Evolutionary conservation across 2,888 invertebrate species (phyloP).

Genomic region (Agrochola lychnidis): DNA sequence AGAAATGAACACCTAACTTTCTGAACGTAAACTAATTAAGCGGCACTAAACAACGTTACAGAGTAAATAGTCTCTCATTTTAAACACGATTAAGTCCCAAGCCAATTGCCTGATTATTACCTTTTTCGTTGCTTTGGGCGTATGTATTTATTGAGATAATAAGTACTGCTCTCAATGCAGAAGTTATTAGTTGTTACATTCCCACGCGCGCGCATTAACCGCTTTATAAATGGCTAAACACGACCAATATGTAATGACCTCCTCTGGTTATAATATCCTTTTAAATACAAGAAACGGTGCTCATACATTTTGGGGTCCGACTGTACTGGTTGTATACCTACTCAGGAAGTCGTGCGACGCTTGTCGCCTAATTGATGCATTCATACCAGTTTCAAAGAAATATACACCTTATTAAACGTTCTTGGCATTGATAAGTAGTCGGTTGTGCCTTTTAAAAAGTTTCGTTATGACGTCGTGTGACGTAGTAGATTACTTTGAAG

Average conservation of each 20-base stretch:
- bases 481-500: constrained; percentile 11
- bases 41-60: not conserved
- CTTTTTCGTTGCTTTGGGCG: constrained; percentile 33
- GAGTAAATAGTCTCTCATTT: constrained; percentile 15
- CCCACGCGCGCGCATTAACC: constrained; percentile 66
- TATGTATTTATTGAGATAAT: constrained; percentile 55
- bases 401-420: constrained; percentile 54
- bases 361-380: constrained; percentile 68
- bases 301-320: constrained; percentile 63
- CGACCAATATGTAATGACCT: constrained; percentile 64
- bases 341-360: constrained; percentile 70
- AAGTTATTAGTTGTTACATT: constrained; percentile 66
- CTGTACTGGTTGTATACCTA: constrained; percentile 57
- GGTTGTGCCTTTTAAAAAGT: constrained; percentile 37
- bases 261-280: constrained; percentile 59
- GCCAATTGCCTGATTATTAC: constrained; percentile 43
- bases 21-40: not conserved
- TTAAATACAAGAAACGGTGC: constrained; percentile 52
- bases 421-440: constrained; percentile 62
- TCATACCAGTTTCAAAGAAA: constrained; percentile 66
- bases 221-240: constrained; percentile 65
- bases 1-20: constrained; percentile 9
- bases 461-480: constrained; percentile 10
- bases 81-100: constrained; percentile 13
- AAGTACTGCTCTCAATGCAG: constrained; percentile 63